phyloP scores from a whole-genome alignment of 2,113 vertebrate genomes.

The Haplochromis burtoni region DNA sequence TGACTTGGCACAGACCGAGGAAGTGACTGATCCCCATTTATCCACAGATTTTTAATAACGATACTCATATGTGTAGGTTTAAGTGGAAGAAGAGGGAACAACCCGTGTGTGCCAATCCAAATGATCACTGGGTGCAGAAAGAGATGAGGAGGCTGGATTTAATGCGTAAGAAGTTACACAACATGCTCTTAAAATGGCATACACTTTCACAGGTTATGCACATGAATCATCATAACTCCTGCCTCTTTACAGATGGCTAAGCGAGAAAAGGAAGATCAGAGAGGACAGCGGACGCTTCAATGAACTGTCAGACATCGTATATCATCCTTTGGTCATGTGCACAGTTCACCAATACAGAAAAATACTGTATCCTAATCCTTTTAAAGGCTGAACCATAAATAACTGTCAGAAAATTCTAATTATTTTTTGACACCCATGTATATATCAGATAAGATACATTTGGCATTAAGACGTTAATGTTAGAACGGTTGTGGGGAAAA shows the following conservation, averaged over 20 bases:
- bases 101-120: slow-evolving; percentile 42
- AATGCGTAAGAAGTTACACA: not conserved
- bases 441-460: not conserved
- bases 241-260: not conserved
- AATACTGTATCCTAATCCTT: not conserved
- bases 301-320: not conserved
- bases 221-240: not conserved
- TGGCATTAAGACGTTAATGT: not conserved
- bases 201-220: not conserved
- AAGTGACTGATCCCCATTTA: not conserved
- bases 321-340: not conserved
- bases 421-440: not conserved
- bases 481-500: not conserved
- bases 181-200: not conserved
- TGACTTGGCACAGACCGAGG: not conserved
- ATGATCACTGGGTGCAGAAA: not conserved
- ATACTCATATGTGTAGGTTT: slow-evolving; percentile 22
- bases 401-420: not conserved
- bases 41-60: not conserved
- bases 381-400: not conserved
- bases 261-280: not conserved
- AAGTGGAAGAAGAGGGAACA: not conserved
- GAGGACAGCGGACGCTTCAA: not conserved
- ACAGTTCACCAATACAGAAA: not conserved
- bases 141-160: rapidly evolving